Evolutionary conservation across 1,140 invertebrate genomes (phyloP).

Genomic region (Nomia melanderi): DNA sequence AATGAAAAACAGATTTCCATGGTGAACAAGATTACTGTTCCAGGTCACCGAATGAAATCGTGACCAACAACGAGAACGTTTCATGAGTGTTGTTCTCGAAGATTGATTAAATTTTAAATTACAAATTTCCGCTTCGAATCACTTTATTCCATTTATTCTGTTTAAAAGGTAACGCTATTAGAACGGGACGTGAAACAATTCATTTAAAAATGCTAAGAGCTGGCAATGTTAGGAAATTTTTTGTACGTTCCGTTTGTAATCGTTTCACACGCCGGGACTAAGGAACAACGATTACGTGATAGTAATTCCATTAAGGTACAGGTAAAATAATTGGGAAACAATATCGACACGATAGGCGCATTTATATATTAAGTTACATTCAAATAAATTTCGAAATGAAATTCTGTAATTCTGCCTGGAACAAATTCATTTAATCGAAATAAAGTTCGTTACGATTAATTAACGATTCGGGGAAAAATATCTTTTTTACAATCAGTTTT

Average conservation of each 20-base stretch:
- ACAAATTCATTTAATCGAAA: no score
- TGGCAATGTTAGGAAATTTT: no score
- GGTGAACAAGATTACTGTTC: not conserved
- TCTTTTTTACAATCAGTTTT: no score
- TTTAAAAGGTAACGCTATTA: not conserved
- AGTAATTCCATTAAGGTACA: not conserved
- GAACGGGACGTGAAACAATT: not conserved
- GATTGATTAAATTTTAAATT: constrained; percentile 40
- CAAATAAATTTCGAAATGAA: no score
- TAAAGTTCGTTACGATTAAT: no score
- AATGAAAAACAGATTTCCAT: not conserved
- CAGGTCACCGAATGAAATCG: not conserved
- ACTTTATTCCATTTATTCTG: not conserved
- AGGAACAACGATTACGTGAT: not conserved
- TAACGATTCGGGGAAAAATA: no score
- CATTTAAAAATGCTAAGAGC: not conserved
- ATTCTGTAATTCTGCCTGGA: no score
- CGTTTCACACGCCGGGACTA: not conserved
- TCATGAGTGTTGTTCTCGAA: not conserved
- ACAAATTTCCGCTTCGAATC: not conserved
- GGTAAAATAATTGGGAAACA: not conserved
- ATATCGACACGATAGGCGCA: no score
- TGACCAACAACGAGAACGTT: not conserved
- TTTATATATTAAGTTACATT: no score
- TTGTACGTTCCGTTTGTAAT: not conserved